Evolutionary conservation across 1,140 invertebrate species (phyloP), one percentile per base, ranked within the genome.

Genomic region (Holcopasites calliopsidis): DNA sequence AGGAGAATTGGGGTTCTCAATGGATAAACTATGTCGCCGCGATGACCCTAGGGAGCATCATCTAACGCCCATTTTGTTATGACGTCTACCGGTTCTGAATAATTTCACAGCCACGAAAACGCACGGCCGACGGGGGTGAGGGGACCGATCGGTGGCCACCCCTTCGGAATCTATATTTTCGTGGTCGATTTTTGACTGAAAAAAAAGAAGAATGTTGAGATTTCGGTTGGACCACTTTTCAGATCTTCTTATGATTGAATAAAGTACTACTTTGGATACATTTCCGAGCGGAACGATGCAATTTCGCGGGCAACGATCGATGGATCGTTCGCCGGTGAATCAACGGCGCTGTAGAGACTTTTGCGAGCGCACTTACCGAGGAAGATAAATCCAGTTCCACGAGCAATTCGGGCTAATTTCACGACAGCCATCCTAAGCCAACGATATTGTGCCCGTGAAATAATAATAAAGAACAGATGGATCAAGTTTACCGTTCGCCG

Each of bases 381-480:
- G 60, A 35, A 16, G 79, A 82, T 88, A 90, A 89, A 90, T 89
- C 87, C 84, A 88, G 87, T 86, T 86, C 70, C 80, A 84, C 71
- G 83, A 79, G 87, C 85, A 88, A 86, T 90, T 90, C 87, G 84
- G 83, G 85, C 87, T 91, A 91, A 91, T 90, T 92, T 90, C 78
- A 91, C 87, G 89, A 89, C 84, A 76, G 85, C 65, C 85, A 74
- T 84, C 79, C 81, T 83, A 87, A 88, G 85, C 83, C 84, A 79
- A 84, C 85, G 86, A 88, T 91, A 91, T 91, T 91, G 87, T 89
- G 72, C 65, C 80, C 80, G 86, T 90, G 87, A 91, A 91, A 91
- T 91, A 91, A 92, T 91, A 91, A 92, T 91, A 92, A 91, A 91
- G 86, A 88, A 89, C 91, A 91, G 90, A 91, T 88, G 90, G 90